Percentiles rank a stretch among this genome's conserved stretches.
Conservation (phyloP, 2,113 vertebrate genomes). For the Prionailurus bengalensis region DNA sequence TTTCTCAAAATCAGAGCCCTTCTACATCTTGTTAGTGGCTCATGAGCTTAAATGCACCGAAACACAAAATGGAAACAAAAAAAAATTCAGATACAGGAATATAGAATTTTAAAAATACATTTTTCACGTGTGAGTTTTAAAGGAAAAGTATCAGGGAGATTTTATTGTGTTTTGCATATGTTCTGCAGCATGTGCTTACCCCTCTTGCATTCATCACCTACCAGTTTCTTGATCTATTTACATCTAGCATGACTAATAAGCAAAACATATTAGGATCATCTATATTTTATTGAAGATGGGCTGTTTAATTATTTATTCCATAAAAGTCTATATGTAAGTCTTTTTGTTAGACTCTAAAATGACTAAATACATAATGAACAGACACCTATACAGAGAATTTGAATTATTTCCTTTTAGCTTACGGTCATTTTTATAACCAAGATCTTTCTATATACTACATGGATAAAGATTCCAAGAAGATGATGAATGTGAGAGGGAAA, state of each 20-base stretch:
- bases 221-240: not conserved
- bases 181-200: not conserved
- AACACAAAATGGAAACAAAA: not conserved
- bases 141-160: not conserved
- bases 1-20: not conserved
- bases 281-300: not conserved
- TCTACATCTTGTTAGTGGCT: rapidly evolving
- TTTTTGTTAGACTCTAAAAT: not conserved
- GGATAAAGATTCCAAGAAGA: not conserved
- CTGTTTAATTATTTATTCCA: not conserved
- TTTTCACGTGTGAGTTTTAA: not conserved
- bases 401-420: not conserved
- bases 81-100: not conserved
- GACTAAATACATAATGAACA: not conserved
- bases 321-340: not conserved
- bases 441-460: not conserved
- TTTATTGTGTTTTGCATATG: not conserved
- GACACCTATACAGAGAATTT: not conserved
- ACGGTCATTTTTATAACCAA: not conserved
- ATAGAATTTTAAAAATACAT: not conserved
- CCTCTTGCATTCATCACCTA: not conserved
- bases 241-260: not conserved
- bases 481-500: conserved; percentile 19
- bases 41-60: not conserved
- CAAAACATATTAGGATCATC: not conserved